These are phyloP conservation scores for Leptoclinus maculatus DNA, from an alignment of 2,797 vertebrate genomes.

Conservation along the genomic window DNA sequence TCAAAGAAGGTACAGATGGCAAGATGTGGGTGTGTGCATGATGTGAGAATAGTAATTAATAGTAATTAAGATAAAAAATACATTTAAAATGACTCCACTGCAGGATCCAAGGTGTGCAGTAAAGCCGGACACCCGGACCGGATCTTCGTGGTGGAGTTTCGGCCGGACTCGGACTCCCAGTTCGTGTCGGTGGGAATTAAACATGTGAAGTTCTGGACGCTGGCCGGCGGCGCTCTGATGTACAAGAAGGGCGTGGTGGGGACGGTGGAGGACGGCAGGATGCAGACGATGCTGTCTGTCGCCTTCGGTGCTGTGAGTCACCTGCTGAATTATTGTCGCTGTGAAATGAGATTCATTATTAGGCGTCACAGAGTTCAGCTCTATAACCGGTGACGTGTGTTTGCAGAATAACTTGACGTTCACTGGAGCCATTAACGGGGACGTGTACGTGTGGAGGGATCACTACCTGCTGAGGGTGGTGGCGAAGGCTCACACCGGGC, in stretches of 20 bases:
- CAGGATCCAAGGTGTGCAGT: constrained; percentile 92
- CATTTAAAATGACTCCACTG: background rate
- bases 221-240: constrained; percentile 92
- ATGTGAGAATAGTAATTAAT: background rate
- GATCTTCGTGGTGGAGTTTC: constrained; percentile 95
- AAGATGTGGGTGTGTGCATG: background rate
- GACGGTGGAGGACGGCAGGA: constrained; percentile 90
- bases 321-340: too few relatives aligned
- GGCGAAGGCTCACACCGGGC: constrained; percentile 94
- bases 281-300: constrained; percentile 97
- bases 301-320: constrained; percentile 94
- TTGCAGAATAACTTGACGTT: constrained; percentile 93
- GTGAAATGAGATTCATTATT: background rate
- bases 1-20: background rate
- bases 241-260: constrained; percentile 95
- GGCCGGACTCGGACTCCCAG: constrained; percentile 94
- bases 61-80: background rate
- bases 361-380: background rate
- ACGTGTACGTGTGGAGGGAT: constrained; percentile 95
- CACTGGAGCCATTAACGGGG: constrained; percentile 94
- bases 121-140: constrained; percentile 91
- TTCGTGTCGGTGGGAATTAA: constrained; percentile 96
- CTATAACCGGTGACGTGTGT: background rate
- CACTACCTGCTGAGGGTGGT: constrained; percentile 92
- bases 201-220: constrained; percentile 96